Evolutionary conservation across 2,113 vertebrate species (phyloP).

Genomic region (Sturnira hondurensis): DNA sequence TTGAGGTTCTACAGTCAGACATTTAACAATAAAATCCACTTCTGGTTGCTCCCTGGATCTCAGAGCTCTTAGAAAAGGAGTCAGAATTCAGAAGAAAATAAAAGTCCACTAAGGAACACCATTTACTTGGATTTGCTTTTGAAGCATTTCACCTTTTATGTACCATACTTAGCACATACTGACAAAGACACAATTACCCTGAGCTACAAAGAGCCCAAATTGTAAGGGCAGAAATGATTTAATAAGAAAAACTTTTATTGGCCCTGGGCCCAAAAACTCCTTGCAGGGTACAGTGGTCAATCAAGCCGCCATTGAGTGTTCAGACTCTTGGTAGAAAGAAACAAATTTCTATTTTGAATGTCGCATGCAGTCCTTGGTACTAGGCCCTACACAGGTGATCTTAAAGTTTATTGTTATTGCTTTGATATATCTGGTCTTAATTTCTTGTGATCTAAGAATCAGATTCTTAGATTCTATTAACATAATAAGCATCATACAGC

Average conservation of each 20-base stretch:
- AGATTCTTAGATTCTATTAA: not conserved
- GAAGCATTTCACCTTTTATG: not conserved
- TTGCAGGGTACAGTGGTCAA: not conserved
- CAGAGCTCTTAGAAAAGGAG: not conserved
- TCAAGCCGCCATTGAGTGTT: not conserved
- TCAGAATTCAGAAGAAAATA: not conserved
- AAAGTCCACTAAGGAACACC: not conserved
- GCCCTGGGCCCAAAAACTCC: not conserved
- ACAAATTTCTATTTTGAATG: not conserved
- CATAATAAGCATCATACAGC: not conserved
- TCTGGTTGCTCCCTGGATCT: not conserved
- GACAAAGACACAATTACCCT: not conserved
- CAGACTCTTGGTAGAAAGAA: not conserved
- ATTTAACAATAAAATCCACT: not conserved
- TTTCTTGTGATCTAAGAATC: not conserved
- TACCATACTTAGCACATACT: not conserved
- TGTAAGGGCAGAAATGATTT: conserved; percentile 10
- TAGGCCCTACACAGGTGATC: not conserved
- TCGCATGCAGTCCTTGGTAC: not conserved
- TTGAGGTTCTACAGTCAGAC: not conserved
- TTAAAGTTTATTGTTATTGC: not conserved
- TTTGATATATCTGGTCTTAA: not conserved
- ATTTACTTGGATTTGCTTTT: not conserved
- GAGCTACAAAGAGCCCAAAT: not conserved
- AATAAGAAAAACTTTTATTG: not conserved